Percentiles rank a stretch among this genome's conserved stretches.
phyloP scores from a whole-genome alignment of 1,140 invertebrate species.

The Heliothis subflexa region DNA sequence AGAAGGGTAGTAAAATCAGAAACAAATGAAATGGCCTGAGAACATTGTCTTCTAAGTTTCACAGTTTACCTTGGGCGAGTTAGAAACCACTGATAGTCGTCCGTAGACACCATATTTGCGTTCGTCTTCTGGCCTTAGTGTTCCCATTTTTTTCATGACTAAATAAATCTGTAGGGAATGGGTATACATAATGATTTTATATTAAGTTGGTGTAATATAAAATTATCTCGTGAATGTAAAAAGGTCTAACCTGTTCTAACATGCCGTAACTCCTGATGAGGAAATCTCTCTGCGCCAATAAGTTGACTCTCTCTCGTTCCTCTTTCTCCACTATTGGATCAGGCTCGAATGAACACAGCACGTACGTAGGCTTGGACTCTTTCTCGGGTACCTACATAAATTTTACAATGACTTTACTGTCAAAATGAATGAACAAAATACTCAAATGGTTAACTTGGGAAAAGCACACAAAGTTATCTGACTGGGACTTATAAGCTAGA shows the following conservation, averaged over 20 bases:
- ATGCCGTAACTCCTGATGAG: constrained; percentile 89
- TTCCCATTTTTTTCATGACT: constrained; percentile 87
- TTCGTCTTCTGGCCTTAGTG: constrained; percentile 85
- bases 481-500: no score
- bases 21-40: constrained; percentile 55
- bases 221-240: not conserved
- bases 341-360: constrained; percentile 88
- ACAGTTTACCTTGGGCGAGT: constrained; percentile 71
- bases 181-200: not conserved
- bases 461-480: no score
- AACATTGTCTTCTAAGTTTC: constrained; percentile 21
- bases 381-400: constrained; percentile 57
- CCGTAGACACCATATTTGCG: constrained; percentile 86
- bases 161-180: constrained; percentile 83
- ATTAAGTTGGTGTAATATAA: not conserved
- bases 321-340: constrained; percentile 89
- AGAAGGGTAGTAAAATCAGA: not conserved
- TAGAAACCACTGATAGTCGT: constrained; percentile 72
- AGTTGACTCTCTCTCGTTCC: constrained; percentile 87
- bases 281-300: constrained; percentile 88
- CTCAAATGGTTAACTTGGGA: no score
- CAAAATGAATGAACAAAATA: not conserved
- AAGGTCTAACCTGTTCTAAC: constrained; percentile 85
- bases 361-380: constrained; percentile 77
- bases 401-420: not conserved